These are phyloP conservation scores for Strix aluco DNA, from an alignment of 2,113 vertebrate genomes.

Conservation along the genomic window DNA sequence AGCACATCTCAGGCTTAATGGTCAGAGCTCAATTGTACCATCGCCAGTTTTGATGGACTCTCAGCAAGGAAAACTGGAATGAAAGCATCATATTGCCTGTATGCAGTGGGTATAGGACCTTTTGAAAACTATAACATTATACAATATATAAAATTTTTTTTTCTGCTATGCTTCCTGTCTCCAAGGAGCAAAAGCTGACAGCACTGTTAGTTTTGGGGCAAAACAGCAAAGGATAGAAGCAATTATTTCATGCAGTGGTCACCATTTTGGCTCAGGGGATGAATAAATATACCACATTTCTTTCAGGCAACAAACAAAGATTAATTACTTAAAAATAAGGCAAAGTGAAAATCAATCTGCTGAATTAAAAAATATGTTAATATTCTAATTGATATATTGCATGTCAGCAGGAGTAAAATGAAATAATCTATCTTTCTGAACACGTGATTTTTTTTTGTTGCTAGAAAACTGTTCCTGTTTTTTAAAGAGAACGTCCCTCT, in stretches of 20 bases:
- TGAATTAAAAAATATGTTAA: slow-evolving; percentile 33
- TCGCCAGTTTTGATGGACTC: background rate
- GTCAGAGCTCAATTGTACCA: background rate
- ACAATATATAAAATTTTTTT: background rate
- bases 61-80: background rate
- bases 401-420: background rate
- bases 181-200: background rate
- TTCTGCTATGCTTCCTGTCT: background rate
- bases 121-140: background rate
- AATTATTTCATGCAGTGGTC: background rate
- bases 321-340: slow-evolving; percentile 2
- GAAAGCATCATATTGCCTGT: background rate
- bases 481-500: slow-evolving; percentile 8
- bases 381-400: slow-evolving; percentile 36
- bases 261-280: background rate
- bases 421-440: slow-evolving; percentile 14
- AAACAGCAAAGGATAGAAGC: background rate
- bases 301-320: background rate
- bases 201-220: background rate
- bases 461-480: slow-evolving; percentile 42
- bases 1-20: background rate
- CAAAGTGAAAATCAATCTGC: background rate
- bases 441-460: slow-evolving; percentile 19
- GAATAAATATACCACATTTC: background rate
- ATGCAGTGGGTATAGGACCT: background rate